A percentile compares a stretch with the other conserved stretches of the same genome.
Conservation (phyloP, 1,140 invertebrate genomes). For the Aphaenogaster floridana region DNA sequence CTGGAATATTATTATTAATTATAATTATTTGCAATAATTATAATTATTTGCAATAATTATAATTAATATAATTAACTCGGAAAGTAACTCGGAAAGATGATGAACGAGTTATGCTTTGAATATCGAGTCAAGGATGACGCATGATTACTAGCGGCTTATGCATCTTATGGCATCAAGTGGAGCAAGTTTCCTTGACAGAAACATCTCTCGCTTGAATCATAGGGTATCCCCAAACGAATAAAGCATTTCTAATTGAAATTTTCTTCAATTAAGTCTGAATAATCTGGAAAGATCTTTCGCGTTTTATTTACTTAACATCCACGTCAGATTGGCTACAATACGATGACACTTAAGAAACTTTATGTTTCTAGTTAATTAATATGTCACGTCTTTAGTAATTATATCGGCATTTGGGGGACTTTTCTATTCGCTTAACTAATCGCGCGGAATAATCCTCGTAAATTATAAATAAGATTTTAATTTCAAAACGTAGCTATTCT, state of each 20-base stretch:
- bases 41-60: background rate
- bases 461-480: background rate
- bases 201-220: constrained; percentile 65
- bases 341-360: background rate
- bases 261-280: constrained; percentile 30
- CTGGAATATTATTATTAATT: too few relatives aligned
- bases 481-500: background rate
- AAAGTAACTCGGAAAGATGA: constrained; percentile 4
- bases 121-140: background rate
- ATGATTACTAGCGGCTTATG: constrained; percentile 13
- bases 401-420: background rate
- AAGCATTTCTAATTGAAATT: constrained; percentile 52
- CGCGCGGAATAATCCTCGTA: background rate
- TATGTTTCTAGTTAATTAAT: background rate
- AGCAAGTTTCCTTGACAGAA: constrained; percentile 54
- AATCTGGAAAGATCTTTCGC: background rate
- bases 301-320: constrained; percentile 1
- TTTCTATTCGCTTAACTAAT: background rate
- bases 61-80: background rate
- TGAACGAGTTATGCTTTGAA: background rate
- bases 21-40: background rate
- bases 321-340: background rate
- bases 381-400: background rate
- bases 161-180: constrained; percentile 47
- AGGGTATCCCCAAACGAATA: constrained; percentile 53